Percentiles rank a stretch among this genome's conserved stretches.
phyloP scores from a whole-genome alignment of 2,113 vertebrate genomes.

The Scolopax mira region DNA sequence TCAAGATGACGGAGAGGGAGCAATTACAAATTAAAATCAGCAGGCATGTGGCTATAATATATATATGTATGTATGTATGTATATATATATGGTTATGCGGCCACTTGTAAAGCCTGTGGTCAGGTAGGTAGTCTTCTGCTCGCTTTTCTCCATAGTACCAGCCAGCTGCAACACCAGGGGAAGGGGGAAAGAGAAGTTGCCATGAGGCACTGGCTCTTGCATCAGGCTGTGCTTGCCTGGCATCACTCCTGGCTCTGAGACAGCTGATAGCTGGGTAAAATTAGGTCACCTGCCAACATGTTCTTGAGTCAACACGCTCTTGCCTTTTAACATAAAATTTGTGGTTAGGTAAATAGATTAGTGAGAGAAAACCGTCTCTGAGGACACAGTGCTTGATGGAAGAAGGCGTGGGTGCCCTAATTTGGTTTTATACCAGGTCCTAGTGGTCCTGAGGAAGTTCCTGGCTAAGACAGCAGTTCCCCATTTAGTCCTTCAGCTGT shows the following conservation, averaged over 20 bases:
- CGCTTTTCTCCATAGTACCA: not conserved
- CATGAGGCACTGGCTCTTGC: not conserved
- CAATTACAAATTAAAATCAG: not conserved
- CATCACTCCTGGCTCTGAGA: not conserved
- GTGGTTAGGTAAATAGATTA: constrained; percentile 14
- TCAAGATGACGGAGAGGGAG: not conserved
- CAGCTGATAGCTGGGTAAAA: constrained; percentile 23
- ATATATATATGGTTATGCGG: too few species aligned
- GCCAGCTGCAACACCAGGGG: not conserved
- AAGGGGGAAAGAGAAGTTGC: not conserved
- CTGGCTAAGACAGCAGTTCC: not conserved
- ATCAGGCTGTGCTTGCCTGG: not conserved
- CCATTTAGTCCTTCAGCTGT: not conserved
- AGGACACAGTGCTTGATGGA: not conserved
- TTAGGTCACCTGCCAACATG: constrained; percentile 13
- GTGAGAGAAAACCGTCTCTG: not conserved
- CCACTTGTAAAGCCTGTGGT: not conserved
- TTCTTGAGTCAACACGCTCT: constrained; percentile 1
- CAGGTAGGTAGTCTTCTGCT: not conserved
- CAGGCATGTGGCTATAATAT: too few species aligned
- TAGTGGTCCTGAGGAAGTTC: not conserved
- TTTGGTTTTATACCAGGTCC: not conserved
- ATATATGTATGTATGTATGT: too few species aligned
- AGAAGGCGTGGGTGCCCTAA: not conserved
- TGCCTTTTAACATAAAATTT: not conserved